Conservation (phyloP, 2,113 vertebrate genomes). For the Brachypodius melanocephalos region DNA sequence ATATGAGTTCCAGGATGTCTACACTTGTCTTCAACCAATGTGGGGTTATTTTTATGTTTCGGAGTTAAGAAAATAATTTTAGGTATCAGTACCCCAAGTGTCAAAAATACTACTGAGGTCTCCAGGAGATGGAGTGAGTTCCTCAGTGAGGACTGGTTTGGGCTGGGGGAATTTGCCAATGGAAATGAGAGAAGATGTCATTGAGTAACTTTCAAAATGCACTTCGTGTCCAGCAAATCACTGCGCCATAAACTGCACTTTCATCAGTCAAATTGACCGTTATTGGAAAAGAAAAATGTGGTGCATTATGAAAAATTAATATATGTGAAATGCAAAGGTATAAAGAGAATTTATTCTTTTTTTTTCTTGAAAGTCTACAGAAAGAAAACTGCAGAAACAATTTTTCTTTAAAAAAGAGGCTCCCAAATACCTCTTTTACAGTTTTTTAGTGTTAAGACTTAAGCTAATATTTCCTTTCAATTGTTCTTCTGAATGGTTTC, state of each 20-base stretch:
- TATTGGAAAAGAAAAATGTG: conserved; percentile 39
- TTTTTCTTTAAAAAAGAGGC: background rate
- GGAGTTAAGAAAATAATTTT: background rate
- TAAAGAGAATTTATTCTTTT: background rate
- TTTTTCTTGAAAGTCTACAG: background rate
- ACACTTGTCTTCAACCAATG: background rate
- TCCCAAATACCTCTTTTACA: background rate
- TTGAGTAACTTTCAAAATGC: background rate
- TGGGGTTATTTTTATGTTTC: background rate
- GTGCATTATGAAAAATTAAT: background rate
- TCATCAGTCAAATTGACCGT: conserved; percentile 6
- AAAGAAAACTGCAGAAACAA: background rate
- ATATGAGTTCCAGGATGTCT: background rate
- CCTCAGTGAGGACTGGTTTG: background rate
- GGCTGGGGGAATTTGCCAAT: background rate
- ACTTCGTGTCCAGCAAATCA: background rate
- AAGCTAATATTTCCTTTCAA: conserved; percentile 39
- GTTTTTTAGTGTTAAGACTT: conserved; percentile 23
- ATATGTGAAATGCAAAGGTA: background rate
- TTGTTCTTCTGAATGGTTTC: conserved; percentile 57
- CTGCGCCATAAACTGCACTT: background rate
- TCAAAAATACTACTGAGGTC: background rate
- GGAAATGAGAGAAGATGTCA: background rate
- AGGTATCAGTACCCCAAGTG: background rate
- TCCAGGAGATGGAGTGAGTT: background rate